A percentile compares a stretch with the other conserved stretches of the same genome.
Evolutionary conservation across 2,113 vertebrate genomes (phyloP).

Genomic region (Silurus meridionalis): DNA sequence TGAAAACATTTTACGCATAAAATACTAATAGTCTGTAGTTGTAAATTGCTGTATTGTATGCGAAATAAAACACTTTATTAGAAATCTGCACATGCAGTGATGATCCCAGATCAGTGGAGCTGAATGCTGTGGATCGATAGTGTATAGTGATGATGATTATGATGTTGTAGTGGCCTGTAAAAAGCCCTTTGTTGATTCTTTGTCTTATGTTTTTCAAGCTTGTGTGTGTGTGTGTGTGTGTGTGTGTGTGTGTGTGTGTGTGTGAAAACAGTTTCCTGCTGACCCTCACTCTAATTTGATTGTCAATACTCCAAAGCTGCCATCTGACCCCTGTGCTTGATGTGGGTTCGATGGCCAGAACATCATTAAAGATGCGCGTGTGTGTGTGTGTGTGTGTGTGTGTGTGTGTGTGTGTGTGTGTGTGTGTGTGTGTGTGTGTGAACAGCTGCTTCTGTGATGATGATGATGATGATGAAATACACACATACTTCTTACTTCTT

Average conservation of each 20-base stretch:
- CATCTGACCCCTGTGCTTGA: conserved; percentile 72
- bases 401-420: background rate
- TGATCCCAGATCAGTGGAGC: background rate
- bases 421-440: conserved; percentile 2
- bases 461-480: background rate
- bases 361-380: conserved; percentile 60
- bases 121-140: background rate
- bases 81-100: background rate
- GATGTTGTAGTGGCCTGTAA: background rate
- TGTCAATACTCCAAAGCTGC: conserved; percentile 71
- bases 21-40: background rate
- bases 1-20: no score
- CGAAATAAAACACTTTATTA: background rate
- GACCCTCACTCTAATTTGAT: conserved; percentile 78
- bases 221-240: conserved; percentile 57
- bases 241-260: conserved; percentile 59
- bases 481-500: no score
- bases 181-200: background rate
- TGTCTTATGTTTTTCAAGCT: background rate
- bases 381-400: background rate
- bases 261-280: conserved; percentile 75
- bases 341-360: conserved; percentile 68
- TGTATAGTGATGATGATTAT: background rate
- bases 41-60: background rate
- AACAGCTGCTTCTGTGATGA: background rate